Evolutionary conservation across 2,113 vertebrate genomes (phyloP).

Genomic region (Oreochromis niloticus): DNA sequence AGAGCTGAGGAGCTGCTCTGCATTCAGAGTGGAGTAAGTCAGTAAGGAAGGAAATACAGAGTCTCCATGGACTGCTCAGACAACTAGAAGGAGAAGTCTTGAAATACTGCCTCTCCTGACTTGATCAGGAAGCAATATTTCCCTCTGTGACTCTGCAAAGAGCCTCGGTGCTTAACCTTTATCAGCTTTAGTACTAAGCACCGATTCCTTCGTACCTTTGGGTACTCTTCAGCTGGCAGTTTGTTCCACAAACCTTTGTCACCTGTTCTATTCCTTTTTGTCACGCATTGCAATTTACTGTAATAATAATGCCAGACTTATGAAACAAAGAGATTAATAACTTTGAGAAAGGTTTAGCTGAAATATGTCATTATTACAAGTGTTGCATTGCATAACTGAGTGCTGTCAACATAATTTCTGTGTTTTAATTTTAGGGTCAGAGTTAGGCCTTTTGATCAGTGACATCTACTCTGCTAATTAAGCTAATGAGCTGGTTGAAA

Average conservation of each 20-base stretch:
- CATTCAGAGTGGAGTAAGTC: constrained; percentile 39
- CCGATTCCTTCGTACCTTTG: not conserved
- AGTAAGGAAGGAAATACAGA: not conserved
- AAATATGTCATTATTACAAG: not conserved
- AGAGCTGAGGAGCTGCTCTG: constrained; percentile 6
- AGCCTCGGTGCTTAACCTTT: not conserved
- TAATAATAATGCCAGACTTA: not conserved
- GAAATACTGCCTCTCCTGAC: constrained; percentile 1
- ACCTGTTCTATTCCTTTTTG: not conserved
- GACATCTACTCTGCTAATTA: not conserved
- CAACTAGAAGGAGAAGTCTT: constrained; percentile 6
- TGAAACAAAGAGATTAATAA: not conserved
- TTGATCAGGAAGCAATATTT: constrained; percentile 3
- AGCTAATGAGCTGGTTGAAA: not conserved
- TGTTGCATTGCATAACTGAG: not conserved
- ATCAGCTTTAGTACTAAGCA: not conserved
- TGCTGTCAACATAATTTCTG: not conserved
- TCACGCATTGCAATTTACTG: not conserved
- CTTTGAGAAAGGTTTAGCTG: not conserved
- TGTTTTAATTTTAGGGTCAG: not conserved
- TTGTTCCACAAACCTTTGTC: not conserved
- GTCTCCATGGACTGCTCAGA: not conserved
- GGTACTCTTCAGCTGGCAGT: not conserved
- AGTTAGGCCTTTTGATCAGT: not conserved
- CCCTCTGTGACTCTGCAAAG: not conserved